A percentile compares a stretch with the other conserved stretches of the same genome.
phyloP scores from a whole-genome alignment of 2,113 vertebrate genomes.

The Chaetodon trifascialis region DNA sequence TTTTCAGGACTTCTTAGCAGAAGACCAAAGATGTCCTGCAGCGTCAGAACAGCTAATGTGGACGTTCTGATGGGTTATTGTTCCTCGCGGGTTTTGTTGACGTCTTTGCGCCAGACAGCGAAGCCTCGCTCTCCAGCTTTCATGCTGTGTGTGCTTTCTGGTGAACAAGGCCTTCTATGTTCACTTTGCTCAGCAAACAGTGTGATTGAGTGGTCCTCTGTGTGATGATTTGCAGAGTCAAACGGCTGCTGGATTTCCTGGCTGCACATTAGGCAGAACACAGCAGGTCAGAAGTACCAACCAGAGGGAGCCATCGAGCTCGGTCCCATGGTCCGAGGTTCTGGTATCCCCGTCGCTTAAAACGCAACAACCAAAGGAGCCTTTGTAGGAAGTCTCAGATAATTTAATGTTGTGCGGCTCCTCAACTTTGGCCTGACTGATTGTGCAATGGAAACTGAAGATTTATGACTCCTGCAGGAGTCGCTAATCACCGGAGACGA shows the following conservation, averaged over 20 bases:
- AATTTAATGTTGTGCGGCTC: conserved; percentile 85
- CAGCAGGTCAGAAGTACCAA: conserved; percentile 67
- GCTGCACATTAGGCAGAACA: conserved; percentile 65
- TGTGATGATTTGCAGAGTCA: conserved; percentile 76
- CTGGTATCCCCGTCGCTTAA: conserved; percentile 78
- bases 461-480: conserved; percentile 85
- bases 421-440: conserved; percentile 81
- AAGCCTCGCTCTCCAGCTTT: neutral
- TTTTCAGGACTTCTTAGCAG: neutral
- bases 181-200: conserved; percentile 47
- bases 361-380: conserved; percentile 73
- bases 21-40: neutral
- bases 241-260: conserved; percentile 76
- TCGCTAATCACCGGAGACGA: conserved; percentile 84
- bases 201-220: conserved; percentile 74
- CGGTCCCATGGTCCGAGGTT: conserved; percentile 59
- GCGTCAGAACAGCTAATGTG: neutral
- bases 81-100: conserved; percentile 1
- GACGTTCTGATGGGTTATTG: neutral
- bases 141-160: conserved; percentile 23
- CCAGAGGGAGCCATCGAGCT: conserved; percentile 75
- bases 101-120: conserved; percentile 15
- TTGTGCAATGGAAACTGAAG: conserved; percentile 83
- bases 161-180: conserved; percentile 70
- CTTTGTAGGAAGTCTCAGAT: conserved; percentile 84